These are phyloP conservation scores for Linyphia triangularis DNA, from an alignment of 2,888 invertebrate species.

Conservation along the genomic window DNA sequence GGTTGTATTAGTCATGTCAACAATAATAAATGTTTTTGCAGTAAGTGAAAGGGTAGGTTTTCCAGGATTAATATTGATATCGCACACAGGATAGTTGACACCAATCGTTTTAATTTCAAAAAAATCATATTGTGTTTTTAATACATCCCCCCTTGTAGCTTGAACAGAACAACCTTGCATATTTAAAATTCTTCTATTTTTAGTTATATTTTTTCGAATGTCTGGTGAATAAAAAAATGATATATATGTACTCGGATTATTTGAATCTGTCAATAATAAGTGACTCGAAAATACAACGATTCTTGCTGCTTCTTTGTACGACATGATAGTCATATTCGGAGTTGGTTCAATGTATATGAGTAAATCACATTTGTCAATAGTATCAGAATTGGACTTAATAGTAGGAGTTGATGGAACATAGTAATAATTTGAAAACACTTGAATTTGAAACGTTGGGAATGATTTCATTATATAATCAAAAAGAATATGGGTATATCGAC, in stretches of 20 bases:
- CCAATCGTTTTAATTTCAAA: conserved; percentile 22
- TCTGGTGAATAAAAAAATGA: background rate
- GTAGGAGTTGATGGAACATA: background rate
- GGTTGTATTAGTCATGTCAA: conserved; percentile 2
- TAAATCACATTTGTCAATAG: conserved; percentile 15
- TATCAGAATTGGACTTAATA: background rate
- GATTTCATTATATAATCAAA: conserved; percentile 19
- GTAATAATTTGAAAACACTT: conserved; percentile 26
- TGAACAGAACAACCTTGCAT: conserved; percentile 23
- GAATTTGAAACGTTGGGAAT: conserved; percentile 13
- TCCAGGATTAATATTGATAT: conserved; percentile 4
- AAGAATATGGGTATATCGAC: background rate
- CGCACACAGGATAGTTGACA: conserved; percentile 5
- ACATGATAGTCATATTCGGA: background rate
- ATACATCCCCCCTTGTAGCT: conserved; percentile 5
- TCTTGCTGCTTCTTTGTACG: background rate
- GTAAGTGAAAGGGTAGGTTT: background rate
- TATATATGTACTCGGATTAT: background rate
- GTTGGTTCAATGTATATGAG: conserved; percentile 15
- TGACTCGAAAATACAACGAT: conserved; percentile 28
- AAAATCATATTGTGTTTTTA: conserved; percentile 30
- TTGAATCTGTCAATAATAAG: background rate
- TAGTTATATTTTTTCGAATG: conserved; percentile 1
- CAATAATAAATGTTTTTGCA: conserved; percentile 22
- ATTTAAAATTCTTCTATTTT: background rate